These are phyloP conservation scores for Archivesica marissinica DNA, from an alignment of 1,140 invertebrate species.

Conservation along the genomic window DNA sequence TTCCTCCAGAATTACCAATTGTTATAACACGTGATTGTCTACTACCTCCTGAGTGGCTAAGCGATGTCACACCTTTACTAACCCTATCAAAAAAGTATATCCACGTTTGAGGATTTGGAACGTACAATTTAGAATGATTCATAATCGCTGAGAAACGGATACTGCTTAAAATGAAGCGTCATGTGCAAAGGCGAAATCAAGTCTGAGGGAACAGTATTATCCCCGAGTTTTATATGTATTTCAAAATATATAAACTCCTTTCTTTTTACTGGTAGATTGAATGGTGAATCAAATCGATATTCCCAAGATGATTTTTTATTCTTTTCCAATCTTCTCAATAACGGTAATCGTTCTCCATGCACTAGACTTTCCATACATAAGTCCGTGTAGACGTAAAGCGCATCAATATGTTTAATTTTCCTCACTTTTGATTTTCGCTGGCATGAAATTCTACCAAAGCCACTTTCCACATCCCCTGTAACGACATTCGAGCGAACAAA, in stretches of 20 bases:
- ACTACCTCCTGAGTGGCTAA: too few relatives aligned
- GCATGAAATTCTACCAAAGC: slow-evolving; percentile 27
- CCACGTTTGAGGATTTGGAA: slow-evolving; percentile 39
- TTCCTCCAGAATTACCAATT: too few relatives aligned
- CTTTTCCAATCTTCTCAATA: slow-evolving; percentile 5
- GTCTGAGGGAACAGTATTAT: neutral
- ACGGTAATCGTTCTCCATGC: neutral
- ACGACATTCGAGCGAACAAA: neutral
- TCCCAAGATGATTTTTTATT: slow-evolving; percentile 30
- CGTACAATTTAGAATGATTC: slow-evolving; percentile 8
- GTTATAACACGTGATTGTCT: too few relatives aligned
- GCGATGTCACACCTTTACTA: too few relatives aligned
- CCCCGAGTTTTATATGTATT: neutral
- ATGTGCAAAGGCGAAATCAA: neutral
- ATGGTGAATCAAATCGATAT: slow-evolving; percentile 14
- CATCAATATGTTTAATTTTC: neutral
- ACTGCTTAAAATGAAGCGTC: slow-evolving; percentile 40
- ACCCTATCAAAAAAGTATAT: neutral
- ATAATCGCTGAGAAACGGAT: slow-evolving; percentile 11
- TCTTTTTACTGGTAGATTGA: slow-evolving; percentile 19
- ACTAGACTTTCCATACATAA: slow-evolving; percentile 49
- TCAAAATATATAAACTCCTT: slow-evolving; percentile 1
- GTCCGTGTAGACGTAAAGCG: slow-evolving; percentile 7
- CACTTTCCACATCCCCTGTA: slow-evolving; percentile 39
- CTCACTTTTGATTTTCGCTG: neutral